Evolutionary conservation across 2,888 invertebrate genomes (phyloP).

Genomic region (Eurytoma californica): DNA sequence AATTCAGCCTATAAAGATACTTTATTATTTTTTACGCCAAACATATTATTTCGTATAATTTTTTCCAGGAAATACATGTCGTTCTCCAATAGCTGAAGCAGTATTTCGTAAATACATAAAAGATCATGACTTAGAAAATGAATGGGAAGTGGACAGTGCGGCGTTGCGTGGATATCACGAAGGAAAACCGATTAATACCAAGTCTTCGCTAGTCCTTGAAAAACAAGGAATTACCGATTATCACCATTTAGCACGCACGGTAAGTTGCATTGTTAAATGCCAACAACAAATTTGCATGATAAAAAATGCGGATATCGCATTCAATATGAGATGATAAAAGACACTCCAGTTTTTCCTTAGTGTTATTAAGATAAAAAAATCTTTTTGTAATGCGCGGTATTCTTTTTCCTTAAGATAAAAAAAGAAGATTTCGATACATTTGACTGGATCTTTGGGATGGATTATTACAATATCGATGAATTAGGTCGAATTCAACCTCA

Average conservation of each 20-base stretch:
- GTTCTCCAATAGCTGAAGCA: constrained; percentile 95
- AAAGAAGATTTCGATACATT: constrained; percentile 85
- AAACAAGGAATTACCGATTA: constrained; percentile 83
- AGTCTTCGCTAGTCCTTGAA: constrained; percentile 83
- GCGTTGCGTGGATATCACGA: constrained; percentile 91
- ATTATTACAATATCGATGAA: constrained; percentile 87
- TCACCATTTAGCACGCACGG: constrained; percentile 85
- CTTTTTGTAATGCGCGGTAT: too few relatives aligned
- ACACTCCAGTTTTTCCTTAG: too few relatives aligned
- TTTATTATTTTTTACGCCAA: too few relatives aligned
- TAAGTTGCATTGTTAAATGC: constrained; percentile 66
- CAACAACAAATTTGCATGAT: background rate
- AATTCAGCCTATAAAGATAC: too few relatives aligned
- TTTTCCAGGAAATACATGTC: constrained; percentile 75
- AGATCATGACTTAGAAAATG: constrained; percentile 78
- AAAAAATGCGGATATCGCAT: background rate
- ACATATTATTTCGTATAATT: too few relatives aligned
- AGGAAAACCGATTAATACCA: constrained; percentile 86
- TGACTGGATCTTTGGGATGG: constrained; percentile 97
- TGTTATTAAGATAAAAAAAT: too few relatives aligned
- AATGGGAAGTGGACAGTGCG: constrained; percentile 93
- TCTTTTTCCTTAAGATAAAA: constrained; percentile 78
- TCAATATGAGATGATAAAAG: background rate
- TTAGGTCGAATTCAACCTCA: constrained; percentile 81
- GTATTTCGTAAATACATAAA: constrained; percentile 87